Percentiles rank a stretch among this genome's conserved stretches.
Evolutionary conservation across 2,888 invertebrate genomes (phyloP).

Genomic region (Tetragonisca angustula): DNA sequence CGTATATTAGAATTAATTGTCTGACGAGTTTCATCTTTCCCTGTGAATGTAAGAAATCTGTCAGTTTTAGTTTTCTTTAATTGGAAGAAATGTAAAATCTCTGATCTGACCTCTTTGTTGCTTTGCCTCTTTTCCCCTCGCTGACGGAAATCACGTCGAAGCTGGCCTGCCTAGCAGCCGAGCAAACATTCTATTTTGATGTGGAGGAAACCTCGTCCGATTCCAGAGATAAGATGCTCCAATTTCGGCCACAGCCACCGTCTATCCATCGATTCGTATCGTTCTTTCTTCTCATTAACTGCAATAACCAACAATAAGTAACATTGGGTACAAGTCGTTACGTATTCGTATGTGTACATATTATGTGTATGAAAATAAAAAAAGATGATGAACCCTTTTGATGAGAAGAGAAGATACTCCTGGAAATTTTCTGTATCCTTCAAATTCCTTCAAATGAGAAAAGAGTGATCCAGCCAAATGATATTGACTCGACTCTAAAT

Average conservation of each 20-base stretch:
- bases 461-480: too few relatives aligned
- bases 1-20: background rate
- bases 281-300: background rate
- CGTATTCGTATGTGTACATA: too few relatives aligned
- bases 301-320: background rate
- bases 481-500: too few relatives aligned
- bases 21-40: too few relatives aligned
- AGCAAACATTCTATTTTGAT: conserved; percentile 52
- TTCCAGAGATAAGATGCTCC: conserved; percentile 46
- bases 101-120: background rate
- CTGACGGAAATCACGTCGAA: conserved; percentile 34
- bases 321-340: too few relatives aligned
- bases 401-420: too few relatives aligned
- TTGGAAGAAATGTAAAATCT: background rate
- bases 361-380: too few relatives aligned
- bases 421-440: too few relatives aligned
- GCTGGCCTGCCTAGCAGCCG: background rate
- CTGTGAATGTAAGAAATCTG: background rate
- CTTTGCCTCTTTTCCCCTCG: conserved; percentile 12
- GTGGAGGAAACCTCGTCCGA: conserved; percentile 43
- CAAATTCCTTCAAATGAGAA: too few relatives aligned
- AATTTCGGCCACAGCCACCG: conserved; percentile 41
- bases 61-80: background rate
- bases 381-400: too few relatives aligned
- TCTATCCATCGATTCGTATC: background rate